A percentile compares a stretch with the other conserved stretches of the same genome.
These are phyloP conservation scores for Gallirallus australis DNA, from an alignment of 2,797 vertebrate species.

Conservation along the genomic window DNA sequence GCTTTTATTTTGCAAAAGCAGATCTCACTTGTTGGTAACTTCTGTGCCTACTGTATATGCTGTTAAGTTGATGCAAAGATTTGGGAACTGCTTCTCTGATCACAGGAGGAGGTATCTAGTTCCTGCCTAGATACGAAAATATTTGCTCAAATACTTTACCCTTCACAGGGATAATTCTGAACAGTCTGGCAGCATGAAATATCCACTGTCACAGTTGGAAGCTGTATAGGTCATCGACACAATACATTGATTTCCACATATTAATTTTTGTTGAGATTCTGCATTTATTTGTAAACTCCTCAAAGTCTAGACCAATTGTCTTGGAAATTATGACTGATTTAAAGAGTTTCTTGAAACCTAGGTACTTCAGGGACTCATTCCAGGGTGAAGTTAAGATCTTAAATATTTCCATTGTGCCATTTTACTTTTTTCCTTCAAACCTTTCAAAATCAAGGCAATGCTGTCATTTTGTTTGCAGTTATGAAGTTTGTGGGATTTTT, in stretches of 20 bases:
- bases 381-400: not conserved
- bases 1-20: not conserved
- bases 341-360: not conserved
- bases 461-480: not conserved
- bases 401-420: not conserved
- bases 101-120: not conserved
- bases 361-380: not conserved
- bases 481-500: not conserved
- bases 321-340: not conserved
- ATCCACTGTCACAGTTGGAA: not conserved
- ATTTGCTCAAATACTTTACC: not conserved
- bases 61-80: not conserved
- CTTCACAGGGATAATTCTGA: not conserved
- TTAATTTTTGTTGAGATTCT: not conserved
- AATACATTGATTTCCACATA: not conserved
- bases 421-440: not conserved
- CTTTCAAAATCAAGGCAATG: not conserved
- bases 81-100: not conserved
- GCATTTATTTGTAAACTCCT: not conserved
- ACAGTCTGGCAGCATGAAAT: not conserved
- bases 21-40: not conserved
- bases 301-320: not conserved
- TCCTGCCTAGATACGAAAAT: not conserved
- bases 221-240: not conserved
- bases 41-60: not conserved